Conservation (phyloP, 1,140 invertebrate genomes). For the Helicorthomorpha holstii region DNA sequence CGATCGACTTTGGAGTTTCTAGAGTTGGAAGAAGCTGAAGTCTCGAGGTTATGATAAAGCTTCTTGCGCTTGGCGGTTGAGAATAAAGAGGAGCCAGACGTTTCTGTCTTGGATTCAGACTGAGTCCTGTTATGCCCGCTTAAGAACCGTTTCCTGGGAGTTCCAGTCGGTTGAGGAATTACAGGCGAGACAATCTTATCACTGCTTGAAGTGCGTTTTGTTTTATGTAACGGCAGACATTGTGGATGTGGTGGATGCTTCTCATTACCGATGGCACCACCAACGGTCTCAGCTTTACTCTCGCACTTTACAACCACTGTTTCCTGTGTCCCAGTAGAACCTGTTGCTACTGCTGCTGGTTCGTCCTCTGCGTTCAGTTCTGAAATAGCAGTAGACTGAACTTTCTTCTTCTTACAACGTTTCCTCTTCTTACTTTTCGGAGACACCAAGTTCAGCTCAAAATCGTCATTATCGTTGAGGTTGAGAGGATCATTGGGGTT, state of each 20-base stretch:
- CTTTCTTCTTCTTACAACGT: constrained; percentile 33
- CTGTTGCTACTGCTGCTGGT: not conserved
- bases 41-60: too few relatives aligned
- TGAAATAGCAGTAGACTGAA: constrained; percentile 11
- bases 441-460: constrained; percentile 47
- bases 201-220: constrained; percentile 1
- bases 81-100: not conserved
- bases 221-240: not conserved
- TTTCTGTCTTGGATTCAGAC: not conserved
- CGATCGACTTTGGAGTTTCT: constrained; percentile 9
- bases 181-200: constrained; percentile 87
- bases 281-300: constrained; percentile 10
- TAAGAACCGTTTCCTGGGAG: constrained; percentile 14
- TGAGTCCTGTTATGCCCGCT: not conserved
- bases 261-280: not conserved
- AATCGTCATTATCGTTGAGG: constrained; percentile 45
- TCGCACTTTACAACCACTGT: constrained; percentile 8
- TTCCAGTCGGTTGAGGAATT: constrained; percentile 59
- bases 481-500: constrained; percentile 84
- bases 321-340: too few relatives aligned
- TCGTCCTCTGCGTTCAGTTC: not conserved
- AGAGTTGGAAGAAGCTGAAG: too few relatives aligned
- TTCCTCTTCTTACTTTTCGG: constrained; percentile 42
- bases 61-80: not conserved
- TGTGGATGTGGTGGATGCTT: constrained; percentile 5